Evolutionary conservation across 2,113 vertebrate genomes (phyloP).

Genomic region (Pelodiscus sinensis): DNA sequence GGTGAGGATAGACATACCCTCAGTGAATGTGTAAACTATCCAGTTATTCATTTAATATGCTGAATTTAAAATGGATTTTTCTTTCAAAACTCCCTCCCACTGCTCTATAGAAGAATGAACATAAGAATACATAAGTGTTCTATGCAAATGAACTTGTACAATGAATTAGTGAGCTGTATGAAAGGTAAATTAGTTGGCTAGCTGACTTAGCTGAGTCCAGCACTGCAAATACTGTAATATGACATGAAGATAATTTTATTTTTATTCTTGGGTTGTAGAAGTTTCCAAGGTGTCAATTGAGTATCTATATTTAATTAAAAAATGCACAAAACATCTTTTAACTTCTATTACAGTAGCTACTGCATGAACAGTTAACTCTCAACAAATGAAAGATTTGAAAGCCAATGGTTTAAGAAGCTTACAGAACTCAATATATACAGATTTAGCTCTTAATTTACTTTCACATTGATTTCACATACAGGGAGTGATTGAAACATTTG

Average conservation of each 20-base stretch:
- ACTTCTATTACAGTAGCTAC: neutral
- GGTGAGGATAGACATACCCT: too few relatives aligned
- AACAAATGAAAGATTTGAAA: neutral
- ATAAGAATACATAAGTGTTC: neutral
- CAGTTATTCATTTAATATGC: conserved; percentile 20
- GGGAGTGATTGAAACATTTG: neutral
- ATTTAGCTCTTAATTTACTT: conserved; percentile 17
- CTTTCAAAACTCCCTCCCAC: neutral
- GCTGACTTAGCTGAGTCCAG: neutral
- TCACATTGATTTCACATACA: neutral
- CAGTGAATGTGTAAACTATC: neutral
- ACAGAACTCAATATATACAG: neutral
- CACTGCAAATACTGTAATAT: neutral
- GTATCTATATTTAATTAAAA: neutral
- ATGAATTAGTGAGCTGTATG: neutral
- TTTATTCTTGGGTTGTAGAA: neutral
- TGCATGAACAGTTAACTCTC: neutral
- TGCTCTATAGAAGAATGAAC: neutral
- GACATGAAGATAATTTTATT: neutral
- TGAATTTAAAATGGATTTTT: neutral
- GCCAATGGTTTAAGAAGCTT: neutral
- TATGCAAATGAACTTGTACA: neutral
- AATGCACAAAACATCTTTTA: neutral
- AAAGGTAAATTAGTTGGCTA: neutral
- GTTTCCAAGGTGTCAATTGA: neutral